These are phyloP conservation scores for Tubulanus polymorphus DNA, from an alignment of 2,888 invertebrate genomes.

Conservation along the genomic window DNA sequence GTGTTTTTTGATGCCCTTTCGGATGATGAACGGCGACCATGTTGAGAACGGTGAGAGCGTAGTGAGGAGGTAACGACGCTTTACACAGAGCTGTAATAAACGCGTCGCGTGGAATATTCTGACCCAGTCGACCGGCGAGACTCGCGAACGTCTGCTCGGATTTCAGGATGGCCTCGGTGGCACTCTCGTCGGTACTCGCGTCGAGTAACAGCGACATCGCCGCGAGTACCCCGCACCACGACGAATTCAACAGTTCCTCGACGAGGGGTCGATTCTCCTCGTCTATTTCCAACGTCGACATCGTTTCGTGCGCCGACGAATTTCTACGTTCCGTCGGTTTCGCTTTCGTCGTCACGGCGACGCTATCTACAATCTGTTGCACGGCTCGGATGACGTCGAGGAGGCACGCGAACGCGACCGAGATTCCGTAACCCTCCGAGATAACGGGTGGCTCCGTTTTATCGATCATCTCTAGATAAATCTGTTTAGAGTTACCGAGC, in stretches of 20 bases:
- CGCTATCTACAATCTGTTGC: conserved; percentile 50
- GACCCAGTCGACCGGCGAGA: conserved; percentile 78
- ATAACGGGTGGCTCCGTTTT: conserved; percentile 89
- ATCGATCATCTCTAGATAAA: conserved; percentile 94
- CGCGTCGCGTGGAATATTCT: conserved; percentile 80
- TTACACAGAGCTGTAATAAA: conserved; percentile 93
- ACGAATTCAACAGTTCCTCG: conserved; percentile 81
- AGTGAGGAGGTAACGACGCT: conserved; percentile 92
- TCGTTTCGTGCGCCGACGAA: too few relatives aligned
- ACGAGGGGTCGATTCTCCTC: too few relatives aligned
- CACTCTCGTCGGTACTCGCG: conserved; percentile 90
- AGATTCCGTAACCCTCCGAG: conserved; percentile 96
- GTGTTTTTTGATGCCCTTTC: neutral
- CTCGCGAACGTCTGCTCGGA: conserved; percentile 86
- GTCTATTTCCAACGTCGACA: too few relatives aligned
- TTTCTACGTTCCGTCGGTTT: neutral
- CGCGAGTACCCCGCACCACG: conserved; percentile 91
- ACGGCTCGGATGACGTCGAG: conserved; percentile 80
- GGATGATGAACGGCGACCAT: conserved; percentile 10
- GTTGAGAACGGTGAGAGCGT: conserved; percentile 81
- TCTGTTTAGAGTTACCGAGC: conserved; percentile 78
- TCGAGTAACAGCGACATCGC: conserved; percentile 88
- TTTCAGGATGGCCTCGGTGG: conserved; percentile 86
- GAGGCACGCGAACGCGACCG: conserved; percentile 89
- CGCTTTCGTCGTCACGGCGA: conserved; percentile 12